phyloP scores from a whole-genome alignment of 2,797 vertebrate genomes.

The Glyptemys insculpta region DNA sequence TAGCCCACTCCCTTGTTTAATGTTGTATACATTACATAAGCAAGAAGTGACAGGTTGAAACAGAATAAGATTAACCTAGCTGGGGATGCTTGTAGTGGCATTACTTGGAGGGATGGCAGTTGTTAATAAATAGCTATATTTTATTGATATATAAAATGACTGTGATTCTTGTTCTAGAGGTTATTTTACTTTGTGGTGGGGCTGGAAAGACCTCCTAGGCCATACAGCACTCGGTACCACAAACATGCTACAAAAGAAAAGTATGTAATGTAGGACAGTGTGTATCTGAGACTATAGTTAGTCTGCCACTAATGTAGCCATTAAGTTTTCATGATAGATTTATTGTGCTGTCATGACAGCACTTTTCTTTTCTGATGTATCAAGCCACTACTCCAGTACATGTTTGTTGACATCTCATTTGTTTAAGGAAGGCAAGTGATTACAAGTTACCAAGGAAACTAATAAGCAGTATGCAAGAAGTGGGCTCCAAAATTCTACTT shows the following conservation, averaged over 20 bases:
- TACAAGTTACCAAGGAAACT: constrained; percentile 81
- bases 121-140: background rate
- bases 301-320: constrained; percentile 76
- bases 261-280: background rate
- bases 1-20: background rate
- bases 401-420: constrained; percentile 82
- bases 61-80: background rate
- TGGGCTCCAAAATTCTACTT: constrained; percentile 48
- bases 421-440: constrained; percentile 80
- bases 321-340: constrained; percentile 79
- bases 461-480: constrained; percentile 74
- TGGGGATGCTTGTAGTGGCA: background rate
- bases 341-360: constrained; percentile 77
- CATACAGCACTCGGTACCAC: background rate
- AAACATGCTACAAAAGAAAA: constrained; percentile 37
- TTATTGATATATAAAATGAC: constrained; percentile 11
- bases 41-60: background rate
- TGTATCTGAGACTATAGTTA: constrained; percentile 36
- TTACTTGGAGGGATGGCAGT: background rate
- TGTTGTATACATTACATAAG: background rate
- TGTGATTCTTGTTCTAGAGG: background rate
- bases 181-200: background rate
- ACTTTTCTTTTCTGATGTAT: constrained; percentile 75
- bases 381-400: constrained; percentile 66
- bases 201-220: constrained; percentile 10